Percentiles rank a stretch among this genome's conserved stretches.
These are phyloP conservation scores for Sebastes taczanowskii DNA, from an alignment of 2,797 vertebrate genomes.

Conservation along the genomic window DNA sequence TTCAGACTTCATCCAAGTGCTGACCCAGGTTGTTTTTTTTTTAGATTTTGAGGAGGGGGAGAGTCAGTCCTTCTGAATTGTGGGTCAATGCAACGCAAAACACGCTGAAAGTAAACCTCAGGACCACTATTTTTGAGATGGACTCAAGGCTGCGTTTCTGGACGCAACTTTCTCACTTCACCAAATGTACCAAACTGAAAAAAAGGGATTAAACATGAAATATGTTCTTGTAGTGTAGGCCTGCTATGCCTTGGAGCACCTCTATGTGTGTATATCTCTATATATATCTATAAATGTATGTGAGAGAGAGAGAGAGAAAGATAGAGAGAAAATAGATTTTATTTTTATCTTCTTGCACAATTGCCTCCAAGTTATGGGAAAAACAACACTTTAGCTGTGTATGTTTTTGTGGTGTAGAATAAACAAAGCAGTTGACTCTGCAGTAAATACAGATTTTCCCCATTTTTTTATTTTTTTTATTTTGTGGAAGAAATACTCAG, in stretches of 20 bases:
- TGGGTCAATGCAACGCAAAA: not conserved
- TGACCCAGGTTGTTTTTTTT: not conserved
- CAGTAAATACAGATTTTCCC: not conserved
- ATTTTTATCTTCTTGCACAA: not conserved
- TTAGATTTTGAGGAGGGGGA: not conserved
- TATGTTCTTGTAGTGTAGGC: not conserved
- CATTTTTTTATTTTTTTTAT: not conserved
- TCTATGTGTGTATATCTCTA: not conserved
- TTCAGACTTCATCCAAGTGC: slow-evolving; percentile 5
- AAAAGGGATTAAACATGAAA: not conserved
- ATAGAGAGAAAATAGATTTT: not conserved
- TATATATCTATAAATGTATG: not conserved
- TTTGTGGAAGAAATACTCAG: not conserved
- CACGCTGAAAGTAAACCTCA: not conserved
- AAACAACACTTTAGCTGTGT: not conserved
- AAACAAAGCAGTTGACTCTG: slow-evolving; percentile 4
- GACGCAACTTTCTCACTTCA: not conserved
- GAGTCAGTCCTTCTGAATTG: not conserved
- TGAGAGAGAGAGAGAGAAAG: not conserved
- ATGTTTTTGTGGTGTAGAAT: not conserved
- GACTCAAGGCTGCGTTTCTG: not conserved
- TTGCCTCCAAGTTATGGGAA: slow-evolving; percentile 9
- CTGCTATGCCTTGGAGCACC: not conserved
- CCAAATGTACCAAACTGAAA: not conserved
- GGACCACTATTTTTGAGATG: not conserved